These are phyloP conservation scores for Amblyjoppa proteus DNA, from an alignment of 2,888 invertebrate genomes.

Conservation along the genomic window DNA sequence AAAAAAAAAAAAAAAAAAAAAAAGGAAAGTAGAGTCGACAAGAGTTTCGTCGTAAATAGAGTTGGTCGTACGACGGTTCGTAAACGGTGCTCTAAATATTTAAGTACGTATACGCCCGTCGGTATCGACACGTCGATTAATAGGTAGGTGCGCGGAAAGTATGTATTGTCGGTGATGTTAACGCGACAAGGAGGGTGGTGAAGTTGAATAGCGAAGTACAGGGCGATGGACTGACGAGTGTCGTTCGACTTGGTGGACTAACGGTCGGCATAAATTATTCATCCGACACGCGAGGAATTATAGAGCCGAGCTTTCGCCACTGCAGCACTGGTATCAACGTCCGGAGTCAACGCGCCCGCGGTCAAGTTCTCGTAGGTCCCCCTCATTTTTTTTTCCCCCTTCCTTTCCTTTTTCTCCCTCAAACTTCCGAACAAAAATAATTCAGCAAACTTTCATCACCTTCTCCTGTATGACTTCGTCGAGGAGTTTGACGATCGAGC, in stretches of 20 bases:
- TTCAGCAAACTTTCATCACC: background rate
- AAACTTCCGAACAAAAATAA: background rate
- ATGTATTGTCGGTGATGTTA: slow-evolving; percentile 17
- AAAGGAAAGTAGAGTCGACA: background rate
- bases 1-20: background rate
- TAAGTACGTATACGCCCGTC: slow-evolving; percentile 61
- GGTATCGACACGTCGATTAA: slow-evolving; percentile 51
- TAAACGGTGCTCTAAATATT: slow-evolving; percentile 64
- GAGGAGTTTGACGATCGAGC: background rate
- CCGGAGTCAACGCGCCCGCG: slow-evolving; percentile 50
- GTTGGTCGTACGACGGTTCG: slow-evolving; percentile 61
- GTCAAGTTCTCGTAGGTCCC: background rate
- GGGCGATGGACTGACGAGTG: slow-evolving; percentile 37
- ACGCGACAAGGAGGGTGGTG: background rate
- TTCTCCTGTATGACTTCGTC: background rate
- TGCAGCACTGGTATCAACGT: background rate
- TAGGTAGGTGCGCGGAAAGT: slow-evolving; percentile 16
- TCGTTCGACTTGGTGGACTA: slow-evolving; percentile 29
- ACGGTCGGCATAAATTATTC: slow-evolving; percentile 73
- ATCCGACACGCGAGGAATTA: slow-evolving; percentile 65
- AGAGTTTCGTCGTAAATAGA: background rate
- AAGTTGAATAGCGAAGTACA: background rate
- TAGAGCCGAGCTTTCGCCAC: slow-evolving; percentile 45
- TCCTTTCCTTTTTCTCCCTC: background rate
- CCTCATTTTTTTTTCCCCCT: background rate